Evolutionary conservation across 2,888 invertebrate genomes (phyloP).

Genomic region (Aleiodes testaceus): DNA sequence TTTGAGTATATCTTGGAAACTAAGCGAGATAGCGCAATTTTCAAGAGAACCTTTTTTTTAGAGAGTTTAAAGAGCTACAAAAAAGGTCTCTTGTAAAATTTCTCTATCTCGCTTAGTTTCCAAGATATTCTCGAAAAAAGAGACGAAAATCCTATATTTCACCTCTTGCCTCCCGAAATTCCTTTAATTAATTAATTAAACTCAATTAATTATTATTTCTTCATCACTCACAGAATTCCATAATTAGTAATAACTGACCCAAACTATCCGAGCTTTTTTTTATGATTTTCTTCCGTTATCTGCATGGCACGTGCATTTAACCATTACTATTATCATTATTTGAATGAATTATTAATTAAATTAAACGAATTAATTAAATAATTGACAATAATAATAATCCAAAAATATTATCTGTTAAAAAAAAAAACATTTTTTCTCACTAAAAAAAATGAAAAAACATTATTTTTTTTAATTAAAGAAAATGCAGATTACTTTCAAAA

Average conservation of each 20-base stretch:
- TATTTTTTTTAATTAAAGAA: slow-evolving; percentile 3
- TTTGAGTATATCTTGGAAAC: too few relatives aligned
- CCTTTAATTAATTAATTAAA: slow-evolving; percentile 42
- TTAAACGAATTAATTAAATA: slow-evolving; percentile 17
- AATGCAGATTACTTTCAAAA: not conserved
- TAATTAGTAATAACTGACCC: slow-evolving; percentile 25
- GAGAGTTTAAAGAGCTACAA: too few relatives aligned
- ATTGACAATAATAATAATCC: slow-evolving; percentile 29
- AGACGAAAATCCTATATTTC: too few relatives aligned
- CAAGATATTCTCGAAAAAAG: too few relatives aligned
- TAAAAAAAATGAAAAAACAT: not conserved
- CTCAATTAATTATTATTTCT: slow-evolving; percentile 16
- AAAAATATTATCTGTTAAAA: not conserved
- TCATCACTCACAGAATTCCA: slow-evolving; percentile 19
- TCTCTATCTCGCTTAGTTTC: too few relatives aligned
- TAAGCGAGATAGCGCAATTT: too few relatives aligned
- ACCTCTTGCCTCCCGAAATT: slow-evolving; percentile 16
- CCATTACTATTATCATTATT: slow-evolving; percentile 42
- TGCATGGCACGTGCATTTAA: slow-evolving; percentile 29
- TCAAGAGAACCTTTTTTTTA: too few relatives aligned
- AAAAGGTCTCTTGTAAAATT: too few relatives aligned
- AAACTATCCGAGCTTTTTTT: slow-evolving; percentile 20
- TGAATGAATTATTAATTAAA: too few relatives aligned
- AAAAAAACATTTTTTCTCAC: not conserved
- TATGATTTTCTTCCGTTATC: not conserved